phyloP scores from a whole-genome alignment of 35 echinoderm and acorn worm genomes.

The Stichopus chloronotus region DNA sequence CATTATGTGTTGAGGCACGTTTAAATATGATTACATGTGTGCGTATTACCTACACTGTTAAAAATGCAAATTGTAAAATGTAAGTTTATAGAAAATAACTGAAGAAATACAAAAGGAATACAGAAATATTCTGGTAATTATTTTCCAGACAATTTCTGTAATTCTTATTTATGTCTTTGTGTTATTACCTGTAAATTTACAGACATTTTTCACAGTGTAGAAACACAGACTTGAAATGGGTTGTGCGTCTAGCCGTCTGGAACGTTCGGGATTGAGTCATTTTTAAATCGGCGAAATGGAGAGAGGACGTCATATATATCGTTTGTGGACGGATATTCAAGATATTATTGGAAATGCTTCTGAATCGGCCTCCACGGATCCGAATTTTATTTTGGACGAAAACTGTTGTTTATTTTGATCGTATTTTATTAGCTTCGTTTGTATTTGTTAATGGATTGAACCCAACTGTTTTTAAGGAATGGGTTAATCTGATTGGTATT shows the following conservation, averaged over 20 bases:
- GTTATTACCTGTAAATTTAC: no score
- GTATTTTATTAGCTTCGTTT: slow-evolving; percentile 27
- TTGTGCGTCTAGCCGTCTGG: not conserved
- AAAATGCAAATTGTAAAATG: no score
- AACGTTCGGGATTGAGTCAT: not conserved
- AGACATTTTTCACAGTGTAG: not conserved
- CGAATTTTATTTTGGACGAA: slow-evolving; percentile 36
- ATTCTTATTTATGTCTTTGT: no score
- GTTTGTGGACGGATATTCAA: slow-evolving; percentile 51
- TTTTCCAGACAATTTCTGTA: no score
- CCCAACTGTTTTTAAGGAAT: slow-evolving; percentile 41
- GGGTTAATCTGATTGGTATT: slow-evolving; percentile 29
- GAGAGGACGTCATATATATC: slow-evolving; percentile 9
- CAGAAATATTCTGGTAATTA: no score
- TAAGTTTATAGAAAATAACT: not conserved
- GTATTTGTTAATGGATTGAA: slow-evolving; percentile 58
- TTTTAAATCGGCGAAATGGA: not conserved
- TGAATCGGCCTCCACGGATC: slow-evolving; percentile 8
- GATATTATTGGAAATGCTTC: slow-evolving; percentile 59
- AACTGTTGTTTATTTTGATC: slow-evolving; percentile 22
- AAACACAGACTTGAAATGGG: not conserved
- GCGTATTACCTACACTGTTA: not conserved
- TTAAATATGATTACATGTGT: not conserved
- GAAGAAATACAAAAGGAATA: no score
- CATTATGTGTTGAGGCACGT: not conserved